Conservation (phyloP, 2,113 vertebrate species). For the Neotragus moschatus region DNA sequence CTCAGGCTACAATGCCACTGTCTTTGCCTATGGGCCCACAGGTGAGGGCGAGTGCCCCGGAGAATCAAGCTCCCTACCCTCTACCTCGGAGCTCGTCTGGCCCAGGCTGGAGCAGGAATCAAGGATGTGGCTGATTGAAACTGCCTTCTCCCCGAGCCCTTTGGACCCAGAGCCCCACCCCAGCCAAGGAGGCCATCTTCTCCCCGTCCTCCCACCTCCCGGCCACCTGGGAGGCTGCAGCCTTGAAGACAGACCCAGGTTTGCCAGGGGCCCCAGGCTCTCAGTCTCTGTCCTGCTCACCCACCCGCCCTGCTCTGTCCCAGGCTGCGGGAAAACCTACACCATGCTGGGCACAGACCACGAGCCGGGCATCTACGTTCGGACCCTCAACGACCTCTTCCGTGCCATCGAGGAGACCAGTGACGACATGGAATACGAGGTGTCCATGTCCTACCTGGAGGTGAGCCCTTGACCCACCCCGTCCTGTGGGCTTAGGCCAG, state of each 20-base stretch:
- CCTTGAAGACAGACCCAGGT: neutral
- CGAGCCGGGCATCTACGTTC: constrained; percentile 91
- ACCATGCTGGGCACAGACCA: constrained; percentile 93
- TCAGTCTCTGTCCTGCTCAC: accelerated
- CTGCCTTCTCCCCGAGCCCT: neutral
- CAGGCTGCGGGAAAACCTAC: constrained; percentile 95
- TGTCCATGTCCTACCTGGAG: constrained; percentile 96
- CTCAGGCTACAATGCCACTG: constrained; percentile 92
- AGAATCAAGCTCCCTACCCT: neutral
- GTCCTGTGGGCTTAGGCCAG: neutral
- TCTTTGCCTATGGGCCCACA: constrained; percentile 94
- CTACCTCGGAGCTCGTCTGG: neutral
- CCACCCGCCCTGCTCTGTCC: neutral
- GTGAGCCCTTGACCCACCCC: constrained; percentile 60
- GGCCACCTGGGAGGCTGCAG: neutral
- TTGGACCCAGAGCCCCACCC: neutral
- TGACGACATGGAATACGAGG: constrained; percentile 88
- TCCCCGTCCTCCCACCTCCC: accelerated
- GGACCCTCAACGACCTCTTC: constrained; percentile 91
- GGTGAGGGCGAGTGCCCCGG: constrained; percentile 75
- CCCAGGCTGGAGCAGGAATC: neutral
- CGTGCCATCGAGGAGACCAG: constrained; percentile 90
- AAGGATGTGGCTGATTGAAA: neutral
- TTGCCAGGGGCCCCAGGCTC: neutral
- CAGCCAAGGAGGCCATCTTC: accelerated